Conservation (phyloP, 2,113 vertebrate genomes). For the Mandrillus leucophaeus region DNA sequence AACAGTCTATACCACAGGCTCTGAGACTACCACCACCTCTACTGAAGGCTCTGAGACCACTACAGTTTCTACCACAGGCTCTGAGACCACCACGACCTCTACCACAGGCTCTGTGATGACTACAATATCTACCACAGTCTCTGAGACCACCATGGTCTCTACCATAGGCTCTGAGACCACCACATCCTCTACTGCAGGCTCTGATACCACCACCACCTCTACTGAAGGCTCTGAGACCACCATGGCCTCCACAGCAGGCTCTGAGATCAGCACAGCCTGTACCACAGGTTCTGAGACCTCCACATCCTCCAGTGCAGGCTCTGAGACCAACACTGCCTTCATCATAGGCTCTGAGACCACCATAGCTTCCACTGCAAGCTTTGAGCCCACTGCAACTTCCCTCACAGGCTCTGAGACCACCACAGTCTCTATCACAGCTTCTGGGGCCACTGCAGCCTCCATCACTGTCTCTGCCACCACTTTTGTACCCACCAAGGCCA, state of each 20-base stretch:
- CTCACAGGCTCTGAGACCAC: neutral
- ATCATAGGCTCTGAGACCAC: neutral
- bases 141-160: too few relatives aligned
- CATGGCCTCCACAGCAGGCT: accelerated
- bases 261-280: too few relatives aligned
- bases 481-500: neutral
- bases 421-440: accelerated
- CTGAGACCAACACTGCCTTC: neutral
- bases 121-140: too few relatives aligned
- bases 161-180: too few relatives aligned
- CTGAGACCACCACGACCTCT: neutral
- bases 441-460: neutral
- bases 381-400: neutral
- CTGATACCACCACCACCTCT: too few relatives aligned
- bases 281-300: neutral
- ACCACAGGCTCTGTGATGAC: too few relatives aligned
- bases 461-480: neutral
- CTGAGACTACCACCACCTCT: neutral
- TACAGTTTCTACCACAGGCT: accelerated
- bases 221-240: too few relatives aligned
- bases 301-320: neutral
- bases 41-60: neutral
- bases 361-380: neutral
- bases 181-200: neutral
- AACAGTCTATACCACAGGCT: neutral